Conservation (phyloP, 2,113 vertebrate species). For the Cavia aperea region DNA sequence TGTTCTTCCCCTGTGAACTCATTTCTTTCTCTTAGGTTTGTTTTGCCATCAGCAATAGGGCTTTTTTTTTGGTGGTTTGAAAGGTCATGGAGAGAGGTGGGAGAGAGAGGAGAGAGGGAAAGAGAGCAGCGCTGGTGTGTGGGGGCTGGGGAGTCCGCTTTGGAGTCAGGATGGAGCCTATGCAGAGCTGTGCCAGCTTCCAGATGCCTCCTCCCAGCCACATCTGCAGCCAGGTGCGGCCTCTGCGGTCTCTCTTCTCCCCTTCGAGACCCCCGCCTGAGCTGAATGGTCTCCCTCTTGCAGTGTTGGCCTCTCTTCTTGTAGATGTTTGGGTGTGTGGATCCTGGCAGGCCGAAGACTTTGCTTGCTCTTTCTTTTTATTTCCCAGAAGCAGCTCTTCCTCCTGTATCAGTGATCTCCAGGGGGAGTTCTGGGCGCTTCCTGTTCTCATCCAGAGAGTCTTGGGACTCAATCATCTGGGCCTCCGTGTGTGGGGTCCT, state of each 20-base stretch:
- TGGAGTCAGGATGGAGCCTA: background rate
- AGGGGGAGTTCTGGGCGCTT: background rate
- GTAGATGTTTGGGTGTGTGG: background rate
- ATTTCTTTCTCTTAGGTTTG: background rate
- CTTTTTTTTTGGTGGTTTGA: background rate
- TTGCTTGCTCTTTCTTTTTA: background rate
- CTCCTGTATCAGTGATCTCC: background rate
- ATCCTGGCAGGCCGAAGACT: background rate
- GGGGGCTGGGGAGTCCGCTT: background rate
- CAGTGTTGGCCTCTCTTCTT: background rate
- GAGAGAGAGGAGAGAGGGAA: background rate
- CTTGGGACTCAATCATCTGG: background rate
- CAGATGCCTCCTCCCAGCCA: background rate
- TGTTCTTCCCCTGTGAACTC: background rate
- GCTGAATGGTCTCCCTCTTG: background rate
- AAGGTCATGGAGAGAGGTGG: background rate
- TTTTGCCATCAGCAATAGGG: background rate
- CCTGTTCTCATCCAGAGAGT: background rate
- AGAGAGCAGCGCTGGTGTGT: background rate
- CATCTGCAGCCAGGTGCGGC: background rate
- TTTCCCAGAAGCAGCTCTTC: too few relatives aligned
- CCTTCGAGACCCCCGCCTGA: background rate
- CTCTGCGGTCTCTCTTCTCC: background rate
- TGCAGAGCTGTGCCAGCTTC: background rate
- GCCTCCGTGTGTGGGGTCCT: background rate